Conservation (phyloP, 2,797 vertebrate genomes). For the Poeciliopsis paucimaculata region DNA sequence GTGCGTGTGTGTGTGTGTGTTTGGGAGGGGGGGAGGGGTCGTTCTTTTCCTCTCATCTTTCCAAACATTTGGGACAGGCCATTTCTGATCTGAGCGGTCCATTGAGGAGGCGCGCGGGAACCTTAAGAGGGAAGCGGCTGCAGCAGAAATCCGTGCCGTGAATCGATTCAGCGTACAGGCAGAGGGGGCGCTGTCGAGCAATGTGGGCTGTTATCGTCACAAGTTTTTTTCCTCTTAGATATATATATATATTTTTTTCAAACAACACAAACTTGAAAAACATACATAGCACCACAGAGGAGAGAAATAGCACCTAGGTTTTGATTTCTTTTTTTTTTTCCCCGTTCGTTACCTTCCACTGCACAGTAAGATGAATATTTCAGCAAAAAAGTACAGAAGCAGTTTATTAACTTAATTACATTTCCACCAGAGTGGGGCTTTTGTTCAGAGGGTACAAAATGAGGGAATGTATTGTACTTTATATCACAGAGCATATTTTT, state of each 20-base stretch:
- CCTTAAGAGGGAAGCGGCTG: constrained; percentile 29
- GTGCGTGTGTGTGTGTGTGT: too few species aligned
- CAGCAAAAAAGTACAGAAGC: constrained; percentile 49
- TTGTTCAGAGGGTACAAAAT: constrained; percentile 59
- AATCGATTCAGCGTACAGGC: constrained; percentile 50
- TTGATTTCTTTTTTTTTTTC: constrained; percentile 61
- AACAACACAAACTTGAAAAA: constrained; percentile 74
- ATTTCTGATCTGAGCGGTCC: constrained; percentile 33
- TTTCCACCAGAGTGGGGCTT: constrained; percentile 51
- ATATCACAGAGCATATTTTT: constrained; percentile 74
- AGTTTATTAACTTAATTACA: constrained; percentile 75
- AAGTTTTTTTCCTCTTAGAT: constrained; percentile 21
- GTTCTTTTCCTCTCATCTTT: constrained; percentile 30
- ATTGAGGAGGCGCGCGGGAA: constrained; percentile 59
- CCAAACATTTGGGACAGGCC: constrained; percentile 39
- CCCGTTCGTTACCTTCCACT: constrained; percentile 74
- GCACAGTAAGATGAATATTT: constrained; percentile 70
- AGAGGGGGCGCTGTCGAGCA: constrained; percentile 40
- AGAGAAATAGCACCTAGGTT: constrained; percentile 90
- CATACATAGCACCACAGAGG: constrained; percentile 93
- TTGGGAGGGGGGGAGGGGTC: constrained; percentile 22
- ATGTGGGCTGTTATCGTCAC: constrained; percentile 60
- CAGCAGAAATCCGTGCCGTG: constrained; percentile 48
- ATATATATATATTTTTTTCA: constrained; percentile 53
- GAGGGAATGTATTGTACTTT: constrained; percentile 74